Evolutionary conservation across 2,888 invertebrate species (phyloP).

Genomic region (Hipparchia sbordonii): DNA sequence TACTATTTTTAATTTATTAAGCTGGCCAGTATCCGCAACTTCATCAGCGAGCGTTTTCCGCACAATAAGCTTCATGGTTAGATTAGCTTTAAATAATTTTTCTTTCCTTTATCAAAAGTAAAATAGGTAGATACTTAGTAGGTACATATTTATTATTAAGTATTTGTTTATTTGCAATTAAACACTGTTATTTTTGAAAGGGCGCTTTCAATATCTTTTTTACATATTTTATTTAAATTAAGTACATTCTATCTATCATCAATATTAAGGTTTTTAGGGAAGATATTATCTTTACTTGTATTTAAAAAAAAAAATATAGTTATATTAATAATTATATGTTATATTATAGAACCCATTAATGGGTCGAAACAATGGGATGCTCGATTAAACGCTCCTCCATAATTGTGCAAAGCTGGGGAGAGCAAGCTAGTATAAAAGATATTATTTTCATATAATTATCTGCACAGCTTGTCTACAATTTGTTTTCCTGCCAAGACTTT

Average conservation of each 20-base stretch:
- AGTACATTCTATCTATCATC: no score
- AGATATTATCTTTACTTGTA: not conserved
- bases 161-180: no score
- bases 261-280: not conserved
- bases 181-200: no score
- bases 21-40: not conserved
- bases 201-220: no score
- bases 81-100: not conserved
- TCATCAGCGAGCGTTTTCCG: not conserved
- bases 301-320: no score
- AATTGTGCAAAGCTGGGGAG: not conserved
- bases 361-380: no score
- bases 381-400: not conserved
- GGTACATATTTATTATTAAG: no score
- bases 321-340: no score
- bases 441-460: slow-evolving; percentile 25
- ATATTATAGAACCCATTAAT: no score
- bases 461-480: slow-evolving; percentile 30
- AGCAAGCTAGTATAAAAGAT: not conserved
- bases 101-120: not conserved
- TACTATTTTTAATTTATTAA: slow-evolving; percentile 25
- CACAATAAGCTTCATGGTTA: not conserved
- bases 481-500: slow-evolving; percentile 41
- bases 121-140: no score
- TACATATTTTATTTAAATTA: no score